Evolutionary conservation across 2,888 invertebrate genomes (phyloP).

Genomic region (Toxonevra muliebris): DNA sequence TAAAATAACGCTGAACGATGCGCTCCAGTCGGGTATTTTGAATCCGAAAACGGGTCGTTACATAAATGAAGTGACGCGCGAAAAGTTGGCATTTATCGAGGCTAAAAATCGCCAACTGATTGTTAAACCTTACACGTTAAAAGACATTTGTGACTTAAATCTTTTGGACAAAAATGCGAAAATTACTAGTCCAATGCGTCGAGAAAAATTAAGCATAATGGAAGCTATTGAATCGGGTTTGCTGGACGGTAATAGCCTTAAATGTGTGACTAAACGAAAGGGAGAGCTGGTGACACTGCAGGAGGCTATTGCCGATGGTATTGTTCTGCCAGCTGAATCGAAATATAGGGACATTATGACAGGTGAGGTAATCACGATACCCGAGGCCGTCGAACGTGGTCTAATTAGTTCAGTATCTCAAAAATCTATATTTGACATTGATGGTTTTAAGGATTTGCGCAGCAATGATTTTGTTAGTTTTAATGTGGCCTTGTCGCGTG

Average conservation of each 20-base stretch:
- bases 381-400: conserved; percentile 90
- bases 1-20: conserved; percentile 84
- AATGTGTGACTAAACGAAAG: conserved; percentile 84
- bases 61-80: conserved; percentile 76
- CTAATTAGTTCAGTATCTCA: conserved; percentile 87
- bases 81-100: conserved; percentile 80
- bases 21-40: conserved; percentile 79
- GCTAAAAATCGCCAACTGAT: conserved; percentile 85
- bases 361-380: conserved; percentile 77
- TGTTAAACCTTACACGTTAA: conserved; percentile 90
- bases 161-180: conserved; percentile 76
- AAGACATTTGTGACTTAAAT: conserved; percentile 84
- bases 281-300: conserved; percentile 83
- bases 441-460: conserved; percentile 85
- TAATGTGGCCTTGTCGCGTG: conserved; percentile 81
- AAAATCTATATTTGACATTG: conserved; percentile 91
- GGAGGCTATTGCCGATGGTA: conserved; percentile 83
- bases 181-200: conserved; percentile 84
- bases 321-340: conserved; percentile 78
- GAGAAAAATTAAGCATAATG: conserved; percentile 78
- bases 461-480: conserved; percentile 85
- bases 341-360: conserved; percentile 80
- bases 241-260: conserved; percentile 82
- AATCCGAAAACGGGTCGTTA: conserved; percentile 86
- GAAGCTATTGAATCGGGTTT: conserved; percentile 90